Evolutionary conservation across 2,797 vertebrate genomes (phyloP).

Genomic region (Pelodytes ibericus): DNA sequence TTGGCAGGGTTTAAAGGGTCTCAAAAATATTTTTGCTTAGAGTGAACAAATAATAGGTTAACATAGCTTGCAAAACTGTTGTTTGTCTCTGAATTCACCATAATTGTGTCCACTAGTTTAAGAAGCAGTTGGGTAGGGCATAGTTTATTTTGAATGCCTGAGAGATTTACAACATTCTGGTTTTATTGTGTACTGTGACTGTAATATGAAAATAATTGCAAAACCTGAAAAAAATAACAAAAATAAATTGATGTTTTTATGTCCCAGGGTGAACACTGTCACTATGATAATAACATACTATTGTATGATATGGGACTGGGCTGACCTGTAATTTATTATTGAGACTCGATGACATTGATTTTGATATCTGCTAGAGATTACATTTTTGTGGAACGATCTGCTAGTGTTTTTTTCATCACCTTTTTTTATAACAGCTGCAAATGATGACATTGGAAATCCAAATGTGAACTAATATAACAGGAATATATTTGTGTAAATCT

Average conservation of each 20-base stretch:
- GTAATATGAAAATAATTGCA: conserved; percentile 12
- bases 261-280: neutral
- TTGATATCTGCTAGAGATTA: conserved; percentile 8
- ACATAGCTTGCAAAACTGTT: too few relatives aligned
- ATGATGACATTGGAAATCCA: neutral
- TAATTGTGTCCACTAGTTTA: neutral
- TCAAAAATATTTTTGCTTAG: too few relatives aligned
- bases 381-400: neutral
- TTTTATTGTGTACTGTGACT: neutral
- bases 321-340: conserved; percentile 10
- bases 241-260: conserved; percentile 5
- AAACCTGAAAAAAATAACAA: neutral
- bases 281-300: neutral
- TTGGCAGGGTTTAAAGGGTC: too few relatives aligned
- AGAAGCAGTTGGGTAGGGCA: neutral
- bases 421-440: neutral
- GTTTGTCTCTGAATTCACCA: neutral
- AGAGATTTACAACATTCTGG: neutral
- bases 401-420: neutral
- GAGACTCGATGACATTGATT: conserved; percentile 9
- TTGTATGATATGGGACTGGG: neutral
- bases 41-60: too few relatives aligned
- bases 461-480: neutral
- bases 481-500: neutral
- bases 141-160: neutral